Percentiles rank a stretch among this genome's conserved stretches.
These are phyloP conservation scores for Hafferia zeledoni DNA, from an alignment of 2,797 vertebrate species.

Conservation along the genomic window DNA sequence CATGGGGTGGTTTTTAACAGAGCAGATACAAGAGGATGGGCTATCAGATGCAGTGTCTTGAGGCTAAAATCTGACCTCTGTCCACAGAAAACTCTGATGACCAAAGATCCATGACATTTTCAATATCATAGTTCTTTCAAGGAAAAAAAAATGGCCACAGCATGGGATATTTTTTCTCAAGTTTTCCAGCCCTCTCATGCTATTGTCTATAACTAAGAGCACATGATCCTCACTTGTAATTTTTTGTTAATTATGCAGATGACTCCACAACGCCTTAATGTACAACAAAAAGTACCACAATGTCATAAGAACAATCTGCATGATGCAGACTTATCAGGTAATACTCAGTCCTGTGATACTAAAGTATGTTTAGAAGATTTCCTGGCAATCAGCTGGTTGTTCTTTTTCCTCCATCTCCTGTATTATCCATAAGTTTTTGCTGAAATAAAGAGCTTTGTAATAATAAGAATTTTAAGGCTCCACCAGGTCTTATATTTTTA, in stretches of 20 bases:
- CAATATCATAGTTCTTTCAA: not conserved
- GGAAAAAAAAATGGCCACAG: not conserved
- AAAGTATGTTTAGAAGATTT: not conserved
- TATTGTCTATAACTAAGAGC: not conserved
- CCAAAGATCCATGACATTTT: not conserved
- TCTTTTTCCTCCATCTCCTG: not conserved
- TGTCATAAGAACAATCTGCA: not conserved
- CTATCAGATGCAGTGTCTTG: constrained; percentile 42
- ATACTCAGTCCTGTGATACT: not conserved
- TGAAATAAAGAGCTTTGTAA: not conserved
- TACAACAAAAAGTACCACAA: not conserved
- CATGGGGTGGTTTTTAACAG: constrained; percentile 70
- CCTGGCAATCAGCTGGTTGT: not conserved
- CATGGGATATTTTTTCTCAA: not conserved
- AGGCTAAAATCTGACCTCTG: constrained; percentile 6
- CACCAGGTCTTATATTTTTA: not conserved
- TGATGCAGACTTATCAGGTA: not conserved
- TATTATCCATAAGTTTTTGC: not conserved
- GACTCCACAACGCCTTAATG: not conserved
- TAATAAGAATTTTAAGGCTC: not conserved
- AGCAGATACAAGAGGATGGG: constrained; percentile 57
- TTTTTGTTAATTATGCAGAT: not conserved
- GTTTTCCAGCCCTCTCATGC: not conserved
- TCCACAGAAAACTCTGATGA: not conserved
- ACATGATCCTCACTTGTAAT: not conserved